Percentiles rank a stretch among this genome's conserved stretches.
Evolutionary conservation across 2,888 invertebrate species (phyloP).

Genomic region (Ornithoptera priamus): DNA sequence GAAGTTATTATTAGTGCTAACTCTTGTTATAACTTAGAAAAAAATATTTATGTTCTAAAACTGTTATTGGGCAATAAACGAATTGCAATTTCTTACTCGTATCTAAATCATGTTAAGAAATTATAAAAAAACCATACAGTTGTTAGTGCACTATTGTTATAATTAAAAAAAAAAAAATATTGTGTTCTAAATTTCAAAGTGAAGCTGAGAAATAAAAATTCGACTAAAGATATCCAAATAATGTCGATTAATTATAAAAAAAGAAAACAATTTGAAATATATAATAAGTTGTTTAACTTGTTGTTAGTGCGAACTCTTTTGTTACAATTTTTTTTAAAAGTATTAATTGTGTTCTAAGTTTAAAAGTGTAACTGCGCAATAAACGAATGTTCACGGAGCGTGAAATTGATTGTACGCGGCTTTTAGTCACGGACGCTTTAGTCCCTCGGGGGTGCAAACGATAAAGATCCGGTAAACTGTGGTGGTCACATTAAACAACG

Average conservation of each 20-base stretch:
- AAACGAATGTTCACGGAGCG: conserved; percentile 8
- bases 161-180: too few relatives aligned
- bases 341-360: neutral
- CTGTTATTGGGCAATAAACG: too few relatives aligned
- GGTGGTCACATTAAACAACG: neutral
- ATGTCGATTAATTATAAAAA: too few relatives aligned
- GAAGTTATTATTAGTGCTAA: too few relatives aligned
- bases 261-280: too few relatives aligned
- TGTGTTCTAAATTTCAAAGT: too few relatives aligned
- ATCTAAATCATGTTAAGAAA: too few relatives aligned
- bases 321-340: neutral
- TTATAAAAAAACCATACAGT: neutral
- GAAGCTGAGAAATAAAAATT: too few relatives aligned
- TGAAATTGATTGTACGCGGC: conserved; percentile 12
- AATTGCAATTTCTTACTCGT: too few relatives aligned
- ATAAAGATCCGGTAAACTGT: conserved; percentile 25
- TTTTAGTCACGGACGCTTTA: conserved; percentile 19
- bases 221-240: too few relatives aligned
- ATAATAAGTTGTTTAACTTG: neutral
- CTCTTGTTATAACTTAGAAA: too few relatives aligned
- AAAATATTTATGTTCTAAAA: too few relatives aligned
- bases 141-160: neutral
- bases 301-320: neutral
- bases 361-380: neutral
- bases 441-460: conserved; percentile 5